Percentiles rank a stretch among this genome's conserved stretches.
Evolutionary conservation across 2,888 invertebrate species (phyloP).

Genomic region (Merodon equestris): DNA sequence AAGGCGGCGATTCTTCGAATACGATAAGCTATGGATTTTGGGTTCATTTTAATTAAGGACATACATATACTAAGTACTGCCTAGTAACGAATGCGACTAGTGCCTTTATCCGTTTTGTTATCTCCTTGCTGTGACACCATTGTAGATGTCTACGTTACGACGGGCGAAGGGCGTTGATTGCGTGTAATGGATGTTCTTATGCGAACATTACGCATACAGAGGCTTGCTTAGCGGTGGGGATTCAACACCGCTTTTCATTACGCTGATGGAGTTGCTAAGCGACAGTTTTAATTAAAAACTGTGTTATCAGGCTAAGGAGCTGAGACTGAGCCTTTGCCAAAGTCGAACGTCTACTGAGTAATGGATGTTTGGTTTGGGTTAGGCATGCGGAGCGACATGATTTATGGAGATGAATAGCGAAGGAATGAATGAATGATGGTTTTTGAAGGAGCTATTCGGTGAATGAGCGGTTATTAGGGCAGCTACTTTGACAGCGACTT

Average conservation of each 20-base stretch:
- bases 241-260: constrained; percentile 48
- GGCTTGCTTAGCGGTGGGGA: constrained; percentile 15
- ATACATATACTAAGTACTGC: constrained; percentile 30
- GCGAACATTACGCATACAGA: constrained; percentile 42
- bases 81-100: neutral
- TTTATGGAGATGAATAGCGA: constrained; percentile 15
- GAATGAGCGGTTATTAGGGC: too few species aligned
- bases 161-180: constrained; percentile 22
- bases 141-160: too few species aligned
- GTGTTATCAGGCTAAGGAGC: constrained; percentile 56
- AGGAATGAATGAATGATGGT: too few species aligned
- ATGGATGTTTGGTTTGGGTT: constrained; percentile 4
- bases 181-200: constrained; percentile 55
- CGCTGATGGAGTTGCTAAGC: constrained; percentile 41
- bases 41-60: constrained; percentile 64
- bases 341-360: too few species aligned
- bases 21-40: constrained; percentile 41
- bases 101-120: too few species aligned
- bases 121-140: too few species aligned
- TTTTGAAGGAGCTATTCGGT: too few species aligned
- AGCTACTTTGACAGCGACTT: too few species aligned
- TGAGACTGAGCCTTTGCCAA: neutral
- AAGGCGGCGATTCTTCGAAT: constrained; percentile 19
- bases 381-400: neutral
- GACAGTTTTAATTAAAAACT: constrained; percentile 55